Percentiles rank a stretch among this genome's conserved stretches.
Evolutionary conservation across 1,140 invertebrate species (phyloP).

Genomic region (Scaptomyza montana): DNA sequence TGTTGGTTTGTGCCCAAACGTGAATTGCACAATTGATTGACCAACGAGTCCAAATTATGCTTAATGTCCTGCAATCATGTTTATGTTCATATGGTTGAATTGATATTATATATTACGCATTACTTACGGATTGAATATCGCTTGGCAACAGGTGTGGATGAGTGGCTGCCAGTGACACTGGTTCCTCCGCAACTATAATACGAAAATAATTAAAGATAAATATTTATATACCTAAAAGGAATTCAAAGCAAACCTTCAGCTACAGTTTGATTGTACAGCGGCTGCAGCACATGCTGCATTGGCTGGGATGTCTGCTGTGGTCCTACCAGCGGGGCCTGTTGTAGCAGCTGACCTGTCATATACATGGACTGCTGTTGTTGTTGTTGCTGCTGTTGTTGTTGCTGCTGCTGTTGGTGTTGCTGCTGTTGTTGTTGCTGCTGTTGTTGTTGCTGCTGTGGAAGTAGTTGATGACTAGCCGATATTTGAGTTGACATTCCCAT

Average conservation of each 20-base stretch:
- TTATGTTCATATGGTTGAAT: background rate
- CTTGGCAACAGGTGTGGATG: slow-evolving; percentile 79
- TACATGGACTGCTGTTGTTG: slow-evolving; percentile 56
- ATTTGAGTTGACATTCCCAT: slow-evolving; percentile 46
- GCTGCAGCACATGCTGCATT: slow-evolving; percentile 70
- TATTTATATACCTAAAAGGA: background rate
- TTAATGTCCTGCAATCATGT: slow-evolving; percentile 72
- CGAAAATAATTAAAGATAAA: background rate
- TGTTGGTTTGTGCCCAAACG: slow-evolving; percentile 82
- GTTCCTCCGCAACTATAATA: slow-evolving; percentile 72
- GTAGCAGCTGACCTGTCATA: slow-evolving; percentile 57
- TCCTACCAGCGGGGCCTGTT: slow-evolving; percentile 63
- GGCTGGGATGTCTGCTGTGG: slow-evolving; percentile 59
- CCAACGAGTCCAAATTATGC: slow-evolving; percentile 80
- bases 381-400: slow-evolving; percentile 57
- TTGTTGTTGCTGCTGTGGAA: slow-evolving; percentile 58
- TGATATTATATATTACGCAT: background rate
- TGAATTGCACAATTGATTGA: slow-evolving; percentile 79
- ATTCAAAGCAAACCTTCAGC: slow-evolving; percentile 52
- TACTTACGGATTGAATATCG: slow-evolving; percentile 80
- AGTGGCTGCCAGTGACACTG: slow-evolving; percentile 77
- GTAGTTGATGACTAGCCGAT: slow-evolving; percentile 60
- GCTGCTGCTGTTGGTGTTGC: slow-evolving; percentile 54
- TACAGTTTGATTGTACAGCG: slow-evolving; percentile 61
- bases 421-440: slow-evolving; percentile 37